phyloP scores from a whole-genome alignment of 2,113 vertebrate species.

The Noturus placidus region DNA sequence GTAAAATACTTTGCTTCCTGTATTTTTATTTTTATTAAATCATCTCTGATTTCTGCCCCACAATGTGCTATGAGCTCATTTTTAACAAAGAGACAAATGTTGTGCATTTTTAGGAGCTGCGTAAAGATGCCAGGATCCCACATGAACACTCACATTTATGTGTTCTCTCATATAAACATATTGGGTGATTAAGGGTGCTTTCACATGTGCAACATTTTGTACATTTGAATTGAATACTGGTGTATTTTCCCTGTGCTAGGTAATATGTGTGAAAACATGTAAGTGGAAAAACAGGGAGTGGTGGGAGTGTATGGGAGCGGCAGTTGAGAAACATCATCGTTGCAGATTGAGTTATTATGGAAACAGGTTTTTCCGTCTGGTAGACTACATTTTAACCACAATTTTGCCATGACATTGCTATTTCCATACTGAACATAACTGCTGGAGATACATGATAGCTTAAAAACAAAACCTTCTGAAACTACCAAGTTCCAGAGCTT shows the following conservation, averaged over 20 bases:
- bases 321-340: not conserved
- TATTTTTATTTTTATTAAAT: not conserved
- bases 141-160: not conserved
- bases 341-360: not conserved
- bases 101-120: not conserved
- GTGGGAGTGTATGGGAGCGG: not conserved
- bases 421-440: conserved; percentile 1
- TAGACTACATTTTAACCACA: conserved; percentile 17
- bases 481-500: not conserved
- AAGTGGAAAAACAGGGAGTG: conserved; percentile 1
- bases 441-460: not conserved
- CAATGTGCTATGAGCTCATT: not conserved
- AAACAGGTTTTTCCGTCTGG: conserved; percentile 5
- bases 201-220: not conserved
- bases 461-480: conserved; percentile 3
- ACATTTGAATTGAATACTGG: not conserved
- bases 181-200: not conserved
- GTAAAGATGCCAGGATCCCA: not conserved
- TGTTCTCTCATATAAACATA: not conserved
- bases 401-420: not conserved
- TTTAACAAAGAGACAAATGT: not conserved
- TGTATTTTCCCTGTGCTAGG: not conserved
- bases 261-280: not conserved
- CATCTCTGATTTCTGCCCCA: not conserved
- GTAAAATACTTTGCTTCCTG: not conserved